phyloP scores from a whole-genome alignment of 1,140 invertebrate genomes.

The Pomacea maculata region DNA sequence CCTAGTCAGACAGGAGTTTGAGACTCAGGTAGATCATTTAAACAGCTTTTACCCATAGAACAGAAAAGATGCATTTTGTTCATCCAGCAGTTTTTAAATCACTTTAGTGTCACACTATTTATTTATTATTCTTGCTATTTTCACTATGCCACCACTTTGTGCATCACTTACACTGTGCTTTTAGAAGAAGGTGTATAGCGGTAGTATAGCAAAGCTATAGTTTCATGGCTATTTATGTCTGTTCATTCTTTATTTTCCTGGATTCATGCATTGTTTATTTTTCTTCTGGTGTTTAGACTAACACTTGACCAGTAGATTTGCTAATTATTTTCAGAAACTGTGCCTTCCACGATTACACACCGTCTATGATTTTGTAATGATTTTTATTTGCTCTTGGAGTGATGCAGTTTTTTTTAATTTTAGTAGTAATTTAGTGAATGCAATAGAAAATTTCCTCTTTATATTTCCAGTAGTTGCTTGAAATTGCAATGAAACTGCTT shows the following conservation, averaged over 20 bases:
- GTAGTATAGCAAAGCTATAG: too few relatives aligned
- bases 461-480: too few relatives aligned
- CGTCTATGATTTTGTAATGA: constrained; percentile 16
- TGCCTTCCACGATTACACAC: constrained; percentile 10
- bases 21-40: constrained; percentile 46
- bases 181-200: too few relatives aligned
- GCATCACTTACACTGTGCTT: neutral
- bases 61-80: neutral
- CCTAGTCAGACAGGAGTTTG: constrained; percentile 52
- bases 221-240: too few relatives aligned
- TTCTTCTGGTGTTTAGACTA: neutral
- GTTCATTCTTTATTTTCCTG: too few relatives aligned
- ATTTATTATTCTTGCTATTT: neutral
- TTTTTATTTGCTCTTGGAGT: neutral
- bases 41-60: neutral
- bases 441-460: too few relatives aligned
- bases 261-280: neutral
- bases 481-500: too few relatives aligned
- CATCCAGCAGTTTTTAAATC: neutral
- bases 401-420: too few relatives aligned
- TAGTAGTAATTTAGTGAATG: too few relatives aligned
- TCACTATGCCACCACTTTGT: neutral
- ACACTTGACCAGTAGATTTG: too few relatives aligned
- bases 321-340: neutral
- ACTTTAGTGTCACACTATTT: neutral